Conservation (phyloP, 2,113 vertebrate species). For the Tupaia tana region DNA sequence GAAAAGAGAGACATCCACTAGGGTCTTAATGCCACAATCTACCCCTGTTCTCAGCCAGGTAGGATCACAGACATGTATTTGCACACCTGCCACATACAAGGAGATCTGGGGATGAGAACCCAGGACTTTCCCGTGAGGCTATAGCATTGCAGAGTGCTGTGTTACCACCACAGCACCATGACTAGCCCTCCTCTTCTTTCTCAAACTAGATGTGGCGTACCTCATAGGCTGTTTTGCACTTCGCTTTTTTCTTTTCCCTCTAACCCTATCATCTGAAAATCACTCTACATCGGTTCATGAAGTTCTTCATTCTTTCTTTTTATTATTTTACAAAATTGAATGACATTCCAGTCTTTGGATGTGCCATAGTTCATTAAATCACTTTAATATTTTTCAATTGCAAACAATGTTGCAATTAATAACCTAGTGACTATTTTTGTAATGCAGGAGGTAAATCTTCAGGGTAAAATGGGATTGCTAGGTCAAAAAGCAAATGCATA, state of each 20-base stretch:
- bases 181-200: neutral
- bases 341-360: neutral
- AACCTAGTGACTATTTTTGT: neutral
- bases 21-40: too few species aligned
- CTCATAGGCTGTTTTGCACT: neutral
- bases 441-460: neutral
- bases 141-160: too few species aligned
- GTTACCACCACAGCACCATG: too few species aligned
- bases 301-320: neutral
- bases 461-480: neutral
- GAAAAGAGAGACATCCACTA: too few species aligned
- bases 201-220: neutral
- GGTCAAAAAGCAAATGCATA: conserved; percentile 20
- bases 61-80: too few species aligned
- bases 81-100: too few species aligned
- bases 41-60: too few species aligned
- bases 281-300: neutral
- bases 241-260: neutral
- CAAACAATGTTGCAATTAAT: neutral
- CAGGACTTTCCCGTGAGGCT: too few species aligned
- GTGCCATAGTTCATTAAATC: neutral
- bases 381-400: neutral
- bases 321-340: neutral
- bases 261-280: neutral
- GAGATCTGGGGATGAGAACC: too few species aligned